These are phyloP conservation scores for Strigamia crassipes DNA, from an alignment of 2,888 invertebrate species.

Conservation along the genomic window DNA sequence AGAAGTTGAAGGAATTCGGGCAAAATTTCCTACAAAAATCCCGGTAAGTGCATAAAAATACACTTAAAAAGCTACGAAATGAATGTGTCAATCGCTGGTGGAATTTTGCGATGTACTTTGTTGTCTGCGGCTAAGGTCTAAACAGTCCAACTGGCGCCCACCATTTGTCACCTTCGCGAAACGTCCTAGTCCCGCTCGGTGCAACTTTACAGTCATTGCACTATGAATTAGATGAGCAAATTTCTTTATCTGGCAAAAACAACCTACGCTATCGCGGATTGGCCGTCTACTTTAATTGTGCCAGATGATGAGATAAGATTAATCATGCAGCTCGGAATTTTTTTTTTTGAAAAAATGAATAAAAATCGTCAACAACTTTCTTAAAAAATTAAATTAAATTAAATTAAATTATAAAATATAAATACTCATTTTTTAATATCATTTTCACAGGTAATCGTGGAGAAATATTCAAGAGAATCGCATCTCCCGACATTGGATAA, in stretches of 20 bases:
- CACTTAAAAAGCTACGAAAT: background rate
- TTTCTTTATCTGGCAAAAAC: background rate
- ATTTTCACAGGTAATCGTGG: constrained; percentile 74
- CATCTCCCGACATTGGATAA: constrained; percentile 78
- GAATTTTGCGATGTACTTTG: background rate
- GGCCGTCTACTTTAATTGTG: constrained; percentile 39
- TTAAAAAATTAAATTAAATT: background rate
- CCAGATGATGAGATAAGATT: background rate
- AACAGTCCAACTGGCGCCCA: background rate
- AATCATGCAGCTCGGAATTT: background rate
- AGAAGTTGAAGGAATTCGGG: constrained; percentile 76
- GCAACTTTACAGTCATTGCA: constrained; percentile 44
- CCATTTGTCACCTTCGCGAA: background rate
- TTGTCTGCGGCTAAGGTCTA: background rate
- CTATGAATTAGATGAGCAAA: constrained; percentile 44
- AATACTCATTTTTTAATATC: background rate
- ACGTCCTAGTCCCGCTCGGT: background rate
- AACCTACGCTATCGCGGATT: background rate
- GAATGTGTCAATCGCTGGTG: background rate
- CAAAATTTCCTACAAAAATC: constrained; percentile 78
- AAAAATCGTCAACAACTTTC: background rate
- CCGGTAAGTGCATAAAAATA: constrained; percentile 69
- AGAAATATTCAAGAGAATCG: constrained; percentile 77
- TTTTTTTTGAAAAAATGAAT: background rate
- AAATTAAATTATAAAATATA: background rate